Conservation (phyloP, 2,797 vertebrate species). For the Sebastes variabilis region DNA sequence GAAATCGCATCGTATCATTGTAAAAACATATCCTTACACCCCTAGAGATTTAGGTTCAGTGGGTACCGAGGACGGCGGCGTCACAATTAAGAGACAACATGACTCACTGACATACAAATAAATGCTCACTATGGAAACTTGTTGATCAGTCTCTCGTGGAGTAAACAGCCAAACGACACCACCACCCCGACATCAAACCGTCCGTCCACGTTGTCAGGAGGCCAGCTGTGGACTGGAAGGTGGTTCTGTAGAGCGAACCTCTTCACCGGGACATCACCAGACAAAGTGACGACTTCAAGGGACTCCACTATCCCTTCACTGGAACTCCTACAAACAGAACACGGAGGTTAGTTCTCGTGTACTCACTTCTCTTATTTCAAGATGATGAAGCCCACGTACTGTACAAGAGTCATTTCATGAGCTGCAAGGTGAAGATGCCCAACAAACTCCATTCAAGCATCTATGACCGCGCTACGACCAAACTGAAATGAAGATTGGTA, state of each 20-base stretch:
- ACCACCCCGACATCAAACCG: conserved; percentile 93
- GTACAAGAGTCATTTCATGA: not conserved
- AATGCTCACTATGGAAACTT: conserved; percentile 90
- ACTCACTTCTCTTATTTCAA: not conserved
- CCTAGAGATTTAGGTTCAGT: not conserved
- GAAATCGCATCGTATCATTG: too few relatives aligned
- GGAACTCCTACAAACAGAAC: conserved; percentile 54
- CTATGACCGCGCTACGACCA: not conserved
- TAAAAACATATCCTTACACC: too few relatives aligned
- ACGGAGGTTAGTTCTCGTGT: not conserved
- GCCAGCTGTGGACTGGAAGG: conserved; percentile 88
- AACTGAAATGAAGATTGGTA: not conserved
- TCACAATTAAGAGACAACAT: not conserved
- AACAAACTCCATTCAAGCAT: not conserved
- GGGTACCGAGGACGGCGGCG: not conserved
- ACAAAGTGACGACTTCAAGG: conserved; percentile 90
- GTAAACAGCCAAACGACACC: conserved; percentile 93
- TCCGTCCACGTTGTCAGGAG: conserved; percentile 71
- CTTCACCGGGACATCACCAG: conserved; percentile 83
- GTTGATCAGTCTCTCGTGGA: conserved; percentile 88
- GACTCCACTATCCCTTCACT: conserved; percentile 75
- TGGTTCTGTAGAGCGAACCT: conserved; percentile 83
- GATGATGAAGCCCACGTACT: not conserved
- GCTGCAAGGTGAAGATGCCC: not conserved
- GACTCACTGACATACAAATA: not conserved